phyloP scores from a whole-genome alignment of 1,140 invertebrate genomes.

The Latrodectus geometricus region DNA sequence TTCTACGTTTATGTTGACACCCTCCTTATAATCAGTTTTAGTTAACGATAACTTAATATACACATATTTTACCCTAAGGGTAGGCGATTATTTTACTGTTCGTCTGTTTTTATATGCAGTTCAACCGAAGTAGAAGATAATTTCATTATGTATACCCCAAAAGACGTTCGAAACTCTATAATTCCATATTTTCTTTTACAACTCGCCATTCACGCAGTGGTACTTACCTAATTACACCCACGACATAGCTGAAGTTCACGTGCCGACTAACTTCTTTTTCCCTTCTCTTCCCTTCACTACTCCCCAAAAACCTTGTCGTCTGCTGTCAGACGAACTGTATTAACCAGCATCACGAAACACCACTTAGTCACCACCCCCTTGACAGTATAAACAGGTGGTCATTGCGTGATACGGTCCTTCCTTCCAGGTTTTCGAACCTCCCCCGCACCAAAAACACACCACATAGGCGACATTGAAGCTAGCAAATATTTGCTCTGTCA shows the following conservation, averaged over 20 bases:
- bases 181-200: too few species aligned
- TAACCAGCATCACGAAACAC: slow-evolving; percentile 32
- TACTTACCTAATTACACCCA: too few species aligned
- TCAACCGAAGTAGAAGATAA: too few species aligned
- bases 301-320: neutral
- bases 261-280: neutral
- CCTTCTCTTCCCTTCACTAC: neutral
- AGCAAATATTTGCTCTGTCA: slow-evolving; percentile 49
- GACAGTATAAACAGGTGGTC: slow-evolving; percentile 49
- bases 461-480: slow-evolving; percentile 23
- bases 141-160: too few species aligned
- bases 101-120: too few species aligned
- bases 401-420: slow-evolving; percentile 30
- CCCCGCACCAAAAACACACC: slow-evolving; percentile 16
- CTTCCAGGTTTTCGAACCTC: neutral
- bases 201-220: too few species aligned
- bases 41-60: too few species aligned
- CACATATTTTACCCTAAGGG: too few species aligned
- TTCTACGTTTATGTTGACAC: too few species aligned
- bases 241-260: neutral
- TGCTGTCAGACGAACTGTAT: slow-evolving; percentile 9
- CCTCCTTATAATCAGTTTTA: too few species aligned
- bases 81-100: too few species aligned
- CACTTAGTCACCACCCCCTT: slow-evolving; percentile 46
- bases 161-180: too few species aligned